Base-by-base conservation (phyloP, 2,888 invertebrate species). In the Tineola bisselliella region DNA sequence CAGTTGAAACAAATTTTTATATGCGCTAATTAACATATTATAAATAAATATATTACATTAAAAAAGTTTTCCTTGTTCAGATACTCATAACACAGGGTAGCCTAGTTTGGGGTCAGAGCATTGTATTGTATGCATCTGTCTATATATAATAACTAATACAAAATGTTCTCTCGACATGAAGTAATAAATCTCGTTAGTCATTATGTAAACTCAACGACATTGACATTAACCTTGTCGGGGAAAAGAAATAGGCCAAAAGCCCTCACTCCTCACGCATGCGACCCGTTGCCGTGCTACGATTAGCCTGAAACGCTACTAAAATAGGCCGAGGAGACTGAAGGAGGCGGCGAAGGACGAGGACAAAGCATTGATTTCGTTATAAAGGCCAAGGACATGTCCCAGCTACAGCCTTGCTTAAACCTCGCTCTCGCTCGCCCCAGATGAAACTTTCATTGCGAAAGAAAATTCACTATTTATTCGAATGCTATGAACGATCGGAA, bases 371-470 rank as follows among this genome's bases (percentile, higher is more conserved):
- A 54, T 54, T 54, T 8, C 54, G 25, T 65, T 69, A 69, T 66
- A 65, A 69, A 70, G 73, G 69, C 71, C 76, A 82, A 81, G 79
- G 81, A 71, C 77, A 69, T 63, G 66, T 65, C 44, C 66, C 64
- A 63, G 65, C 65, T 66, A 64, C 63, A 67, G 17, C 58, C 58
- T 58, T 58, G 58, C 2, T 54, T 18, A 10, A 59, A 48, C n/a
- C 58, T 59, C 44, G 38, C 59, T 44, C 48, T 15, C 6, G 48
- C 58, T 59, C 44, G 38, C 59, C 59, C 48, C 48, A 48, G 48
- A 48, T 48, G 15, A 48, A 48, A 48, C 12, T 48, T 15, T 38
- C 38, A 38, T 12, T 3, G n/a, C 67, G 71, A 71, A 38, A 38
- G 38, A 10, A 38, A 38, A 38, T 38, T 12, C 38, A 38, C 10